Conservation (phyloP, 2,888 invertebrate genomes). For the Hoplodrina blanda region DNA sequence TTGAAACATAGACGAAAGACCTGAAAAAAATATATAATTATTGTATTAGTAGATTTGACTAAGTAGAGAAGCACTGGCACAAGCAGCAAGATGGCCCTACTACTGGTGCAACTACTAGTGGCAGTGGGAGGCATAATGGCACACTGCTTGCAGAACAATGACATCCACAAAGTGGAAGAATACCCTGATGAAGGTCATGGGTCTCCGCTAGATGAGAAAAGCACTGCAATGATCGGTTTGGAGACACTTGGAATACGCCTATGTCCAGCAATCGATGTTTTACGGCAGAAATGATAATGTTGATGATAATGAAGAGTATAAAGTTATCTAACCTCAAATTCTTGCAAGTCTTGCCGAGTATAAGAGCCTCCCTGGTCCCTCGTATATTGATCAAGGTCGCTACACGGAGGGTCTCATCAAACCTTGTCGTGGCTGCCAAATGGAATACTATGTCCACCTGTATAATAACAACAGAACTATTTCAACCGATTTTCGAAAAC, state of each 20-base stretch:
- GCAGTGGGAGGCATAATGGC: not conserved
- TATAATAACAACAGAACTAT: not conserved
- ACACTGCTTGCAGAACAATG: not conserved
- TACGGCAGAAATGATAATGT: not conserved
- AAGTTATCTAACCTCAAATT: conserved; percentile 12
- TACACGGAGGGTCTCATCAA: conserved; percentile 32
- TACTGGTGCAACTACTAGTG: not conserved
- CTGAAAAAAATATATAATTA: not conserved
- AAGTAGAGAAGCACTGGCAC: not conserved
- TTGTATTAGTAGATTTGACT: not conserved
- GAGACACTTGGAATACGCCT: no score
- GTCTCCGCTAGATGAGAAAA: no score
- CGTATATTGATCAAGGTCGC: conserved; percentile 32
- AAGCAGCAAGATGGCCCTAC: no score
- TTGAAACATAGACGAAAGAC: conserved; percentile 41
- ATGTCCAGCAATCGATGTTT: no score
- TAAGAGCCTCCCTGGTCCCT: conserved; percentile 28
- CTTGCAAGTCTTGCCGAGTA: conserved; percentile 33
- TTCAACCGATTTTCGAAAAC: not conserved
- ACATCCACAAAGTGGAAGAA: no score
- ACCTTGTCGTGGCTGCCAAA: conserved; percentile 38
- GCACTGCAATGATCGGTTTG: no score
- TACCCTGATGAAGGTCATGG: no score
- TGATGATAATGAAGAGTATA: not conserved
- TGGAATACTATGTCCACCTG: conserved; percentile 33